Evolutionary conservation across 2,797 vertebrate species (phyloP).

Genomic region (Cygnus olor): DNA sequence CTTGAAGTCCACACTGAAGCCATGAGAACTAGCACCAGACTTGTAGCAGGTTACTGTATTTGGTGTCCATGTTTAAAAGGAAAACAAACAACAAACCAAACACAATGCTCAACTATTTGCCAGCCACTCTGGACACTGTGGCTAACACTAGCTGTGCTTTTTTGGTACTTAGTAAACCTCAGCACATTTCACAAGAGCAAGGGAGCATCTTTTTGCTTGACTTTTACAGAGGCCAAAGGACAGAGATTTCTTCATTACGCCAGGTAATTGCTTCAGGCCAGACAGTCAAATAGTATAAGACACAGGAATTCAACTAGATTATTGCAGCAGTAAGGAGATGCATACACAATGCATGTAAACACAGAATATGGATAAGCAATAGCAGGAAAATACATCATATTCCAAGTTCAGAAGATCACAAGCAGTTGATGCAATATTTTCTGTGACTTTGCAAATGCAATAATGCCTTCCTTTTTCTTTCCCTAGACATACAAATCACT

Average conservation of each 20-base stretch:
- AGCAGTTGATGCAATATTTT: background rate
- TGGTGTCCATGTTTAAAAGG: background rate
- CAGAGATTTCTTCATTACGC: slow-evolving; percentile 4
- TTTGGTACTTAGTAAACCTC: background rate
- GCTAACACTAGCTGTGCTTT: background rate
- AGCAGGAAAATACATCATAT: background rate
- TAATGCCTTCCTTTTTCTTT: background rate
- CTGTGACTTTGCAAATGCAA: background rate
- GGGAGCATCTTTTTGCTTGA: background rate
- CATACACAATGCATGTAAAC: background rate
- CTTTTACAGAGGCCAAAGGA: background rate
- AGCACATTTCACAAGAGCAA: background rate
- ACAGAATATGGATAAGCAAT: background rate
- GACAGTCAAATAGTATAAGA: background rate
- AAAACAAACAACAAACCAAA: background rate
- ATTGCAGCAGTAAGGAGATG: background rate
- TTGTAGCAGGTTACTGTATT: background rate
- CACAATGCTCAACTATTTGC: background rate
- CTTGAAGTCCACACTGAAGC: fast-evolving
- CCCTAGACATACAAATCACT: background rate
- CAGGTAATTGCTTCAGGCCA: background rate
- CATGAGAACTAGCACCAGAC: background rate
- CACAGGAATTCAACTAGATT: background rate
- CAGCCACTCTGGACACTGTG: background rate
- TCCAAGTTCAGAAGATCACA: background rate